Percentiles rank a stretch among this genome's conserved stretches.
Evolutionary conservation across 2,888 invertebrate genomes (phyloP).

Genomic region (Cantharis rustica): DNA sequence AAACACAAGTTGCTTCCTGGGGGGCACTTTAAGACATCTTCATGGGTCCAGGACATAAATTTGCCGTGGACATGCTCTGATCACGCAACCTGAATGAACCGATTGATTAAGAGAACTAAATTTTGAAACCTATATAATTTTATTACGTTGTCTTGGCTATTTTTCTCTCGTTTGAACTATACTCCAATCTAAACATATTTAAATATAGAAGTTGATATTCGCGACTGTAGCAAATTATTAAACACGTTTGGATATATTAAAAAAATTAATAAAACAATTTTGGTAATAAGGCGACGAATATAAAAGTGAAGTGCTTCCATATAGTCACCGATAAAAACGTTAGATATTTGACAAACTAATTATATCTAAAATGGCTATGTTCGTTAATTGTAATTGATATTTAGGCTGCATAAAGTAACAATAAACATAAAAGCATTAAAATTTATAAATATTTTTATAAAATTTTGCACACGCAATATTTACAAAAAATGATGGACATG

Average conservation of each 20-base stretch:
- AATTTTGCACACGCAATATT: not conserved
- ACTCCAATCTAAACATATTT: not conserved
- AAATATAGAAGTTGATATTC: not conserved
- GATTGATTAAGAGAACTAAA: constrained; percentile 50
- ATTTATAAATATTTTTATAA: not conserved
- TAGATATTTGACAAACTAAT: not conserved
- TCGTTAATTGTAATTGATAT: not conserved
- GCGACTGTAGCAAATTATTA: not conserved
- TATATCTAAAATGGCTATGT: constrained; percentile 11
- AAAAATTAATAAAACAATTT: not conserved
- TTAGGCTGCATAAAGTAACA: not conserved
- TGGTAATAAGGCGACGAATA: not conserved
- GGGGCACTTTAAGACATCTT: constrained; percentile 53
- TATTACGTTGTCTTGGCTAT: constrained; percentile 22
- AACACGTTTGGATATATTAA: not conserved
- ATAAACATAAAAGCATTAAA: not conserved
- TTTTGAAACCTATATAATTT: constrained; percentile 38
- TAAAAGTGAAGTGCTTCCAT: not conserved
- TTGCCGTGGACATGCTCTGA: constrained; percentile 49
- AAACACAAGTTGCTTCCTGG: constrained; percentile 53
- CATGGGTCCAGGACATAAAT: constrained; percentile 54
- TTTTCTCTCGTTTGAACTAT: constrained; percentile 13
- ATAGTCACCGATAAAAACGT: not conserved
- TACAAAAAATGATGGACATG: not conserved
- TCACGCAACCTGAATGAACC: constrained; percentile 50